These are phyloP conservation scores for Chesias legatella DNA, from an alignment of 2,888 invertebrate species.

Conservation along the genomic window DNA sequence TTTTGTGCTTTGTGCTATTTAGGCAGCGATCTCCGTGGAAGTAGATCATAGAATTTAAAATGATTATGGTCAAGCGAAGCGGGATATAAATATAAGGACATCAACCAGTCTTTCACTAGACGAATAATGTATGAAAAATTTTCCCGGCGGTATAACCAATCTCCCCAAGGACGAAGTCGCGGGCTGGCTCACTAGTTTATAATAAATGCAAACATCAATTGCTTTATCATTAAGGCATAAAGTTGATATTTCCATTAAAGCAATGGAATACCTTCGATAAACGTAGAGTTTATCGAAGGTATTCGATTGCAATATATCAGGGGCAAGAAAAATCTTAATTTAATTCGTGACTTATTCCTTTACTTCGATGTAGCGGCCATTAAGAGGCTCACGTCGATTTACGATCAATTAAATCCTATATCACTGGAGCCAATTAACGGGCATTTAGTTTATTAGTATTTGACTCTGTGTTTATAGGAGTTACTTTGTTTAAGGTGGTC, in stretches of 20 bases:
- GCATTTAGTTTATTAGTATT: conserved; percentile 63
- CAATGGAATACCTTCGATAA: conserved; percentile 37
- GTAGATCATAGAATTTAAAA: too few species aligned
- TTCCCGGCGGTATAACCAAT: too few species aligned
- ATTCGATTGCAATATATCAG: conserved; percentile 32
- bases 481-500: conserved; percentile 40
- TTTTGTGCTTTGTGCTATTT: too few species aligned
- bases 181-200: too few species aligned
- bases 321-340: conserved; percentile 31
- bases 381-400: conserved; percentile 56
- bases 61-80: too few species aligned
- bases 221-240: conserved; percentile 37
- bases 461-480: conserved; percentile 51
- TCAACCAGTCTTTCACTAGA: too few species aligned
- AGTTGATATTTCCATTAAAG: conserved; percentile 46
- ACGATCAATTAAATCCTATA: conserved; percentile 75
- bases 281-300: too few species aligned
- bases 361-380: conserved; percentile 45
- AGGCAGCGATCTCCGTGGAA: too few species aligned
- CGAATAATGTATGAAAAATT: too few species aligned
- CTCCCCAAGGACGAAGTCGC: too few species aligned
- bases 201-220: conserved; percentile 9
- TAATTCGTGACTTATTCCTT: conserved; percentile 32
- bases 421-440: conserved; percentile 67
- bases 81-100: too few species aligned